Evolutionary conservation across 92 coral and sea anemone genomes (phyloP), one percentile per base, ranked within the genome.

Genomic region (Plumapathes pennacea): DNA sequence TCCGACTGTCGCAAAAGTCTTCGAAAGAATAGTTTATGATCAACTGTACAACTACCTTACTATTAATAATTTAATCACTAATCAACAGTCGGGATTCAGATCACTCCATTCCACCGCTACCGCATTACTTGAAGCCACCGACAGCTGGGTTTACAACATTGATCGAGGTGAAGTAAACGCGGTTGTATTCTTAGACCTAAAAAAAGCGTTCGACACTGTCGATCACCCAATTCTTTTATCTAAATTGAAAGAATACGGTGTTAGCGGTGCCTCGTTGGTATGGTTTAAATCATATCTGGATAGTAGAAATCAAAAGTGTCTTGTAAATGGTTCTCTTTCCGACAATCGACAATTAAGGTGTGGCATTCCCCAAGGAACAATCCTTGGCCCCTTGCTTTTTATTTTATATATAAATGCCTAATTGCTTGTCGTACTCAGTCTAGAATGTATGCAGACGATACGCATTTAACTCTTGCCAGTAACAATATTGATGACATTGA

Each of bases 1-100:
- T 22, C 76, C 76, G 5, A 34, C 46, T 11, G 60, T 74, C 23
- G 82, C 74, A 32, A 73, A 65, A 39, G 80, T 71, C 36, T 71
- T 71, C 22, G 69, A 71, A 51, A 60, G 78, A 36, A 57, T 71
- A 49, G 30, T 71, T 45, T 58, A 58, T 33, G 43, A 71, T 47
- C 78, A 71, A 50, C 57, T 71, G 26, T 66, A 66, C 17, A 32
- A 20, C 28, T 46, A 46, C n/a, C 28, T 15, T 24, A 46, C n/a
- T 46, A 32, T 15, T 24, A 46, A 46, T 46, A 46, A 46, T n/a
- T 3, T 46, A 46, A 46, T 46, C 24, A 46, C 53, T 32, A 46
- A 32, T 46, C 53, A 19, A 24, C 53, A 46, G 28, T 46, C 32
- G 3, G 53, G 32, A 24, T 46, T 46, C 0, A 29, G 53, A 24